These are phyloP conservation scores for Crossaster papposus DNA, from an alignment of 53 echinoderm and acorn worm species.

Conservation along the genomic window DNA sequence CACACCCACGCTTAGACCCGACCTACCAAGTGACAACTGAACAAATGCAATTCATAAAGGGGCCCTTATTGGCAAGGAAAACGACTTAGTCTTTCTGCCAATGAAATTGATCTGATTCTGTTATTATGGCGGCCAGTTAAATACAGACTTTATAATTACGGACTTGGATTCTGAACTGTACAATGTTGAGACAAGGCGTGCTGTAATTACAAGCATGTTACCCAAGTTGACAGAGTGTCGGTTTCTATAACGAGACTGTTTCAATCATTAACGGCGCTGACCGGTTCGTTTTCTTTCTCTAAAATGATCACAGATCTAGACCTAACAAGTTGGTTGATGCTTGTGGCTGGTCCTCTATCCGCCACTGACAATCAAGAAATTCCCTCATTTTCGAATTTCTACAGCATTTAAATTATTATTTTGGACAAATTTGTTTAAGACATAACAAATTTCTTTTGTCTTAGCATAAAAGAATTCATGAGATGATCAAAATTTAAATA, in stretches of 20 bases:
- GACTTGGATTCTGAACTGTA: neutral
- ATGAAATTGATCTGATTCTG: conserved; percentile 16
- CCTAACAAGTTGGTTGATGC: neutral
- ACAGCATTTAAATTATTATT: too few species aligned
- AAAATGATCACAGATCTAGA: neutral
- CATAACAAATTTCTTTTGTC: too few species aligned
- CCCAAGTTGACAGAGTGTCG: conserved; percentile 18
- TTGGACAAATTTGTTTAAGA: too few species aligned
- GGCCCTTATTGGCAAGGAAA: neutral
- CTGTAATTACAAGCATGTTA: conserved; percentile 14
- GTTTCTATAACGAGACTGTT: neutral
- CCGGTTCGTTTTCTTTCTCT: neutral
- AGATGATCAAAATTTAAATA: too few species aligned
- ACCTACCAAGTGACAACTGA: neutral
- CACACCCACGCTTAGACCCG: neutral
- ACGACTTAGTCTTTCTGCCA: neutral
- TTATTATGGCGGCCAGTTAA: neutral
- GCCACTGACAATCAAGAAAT: too few species aligned
- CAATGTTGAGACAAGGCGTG: neutral
- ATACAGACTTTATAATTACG: neutral
- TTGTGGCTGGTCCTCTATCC: neutral
- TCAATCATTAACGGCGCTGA: conserved; percentile 6
- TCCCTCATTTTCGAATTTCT: too few species aligned
- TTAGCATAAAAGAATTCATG: too few species aligned
- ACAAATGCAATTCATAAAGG: neutral